Conservation (phyloP, 2,113 vertebrate species). For the Myanophis thanlyinensis region DNA sequence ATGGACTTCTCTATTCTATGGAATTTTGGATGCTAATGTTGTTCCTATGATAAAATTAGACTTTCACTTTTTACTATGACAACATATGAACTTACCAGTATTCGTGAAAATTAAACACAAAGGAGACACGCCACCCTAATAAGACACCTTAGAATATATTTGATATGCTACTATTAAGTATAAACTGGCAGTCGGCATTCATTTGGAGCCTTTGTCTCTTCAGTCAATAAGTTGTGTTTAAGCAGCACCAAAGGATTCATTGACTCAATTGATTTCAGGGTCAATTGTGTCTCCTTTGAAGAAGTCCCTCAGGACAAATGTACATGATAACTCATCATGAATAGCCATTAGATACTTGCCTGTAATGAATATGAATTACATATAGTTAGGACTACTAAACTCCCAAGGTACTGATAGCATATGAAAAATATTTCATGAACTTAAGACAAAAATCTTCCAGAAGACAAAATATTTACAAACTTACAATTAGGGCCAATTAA, state of each 20-base stretch:
- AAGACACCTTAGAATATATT: not conserved
- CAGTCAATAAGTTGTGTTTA: conserved; percentile 23
- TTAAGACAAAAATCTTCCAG: not conserved
- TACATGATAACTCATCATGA: conserved; percentile 29
- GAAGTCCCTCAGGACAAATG: conserved; percentile 24
- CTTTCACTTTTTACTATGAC: not conserved
- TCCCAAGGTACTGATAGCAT: not conserved
- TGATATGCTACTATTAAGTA: conserved; percentile 8
- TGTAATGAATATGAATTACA: conserved; percentile 23
- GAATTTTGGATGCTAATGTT: not conserved
- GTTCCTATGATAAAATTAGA: not conserved
- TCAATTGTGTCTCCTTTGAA: conserved; percentile 22
- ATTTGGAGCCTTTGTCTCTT: conserved; percentile 16
- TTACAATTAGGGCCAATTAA: not conserved
- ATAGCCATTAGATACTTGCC: conserved; percentile 14
- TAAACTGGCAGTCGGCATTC: not conserved
- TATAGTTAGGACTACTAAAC: not conserved
- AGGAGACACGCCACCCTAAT: not conserved
- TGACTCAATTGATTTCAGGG: conserved; percentile 24
- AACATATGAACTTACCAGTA: not conserved
- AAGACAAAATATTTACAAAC: not conserved
- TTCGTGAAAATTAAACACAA: not conserved
- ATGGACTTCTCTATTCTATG: not conserved
- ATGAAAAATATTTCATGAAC: not conserved
- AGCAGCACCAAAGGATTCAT: conserved; percentile 15